Evolutionary conservation across 2,888 invertebrate genomes (phyloP).

Genomic region (Drosophila formosana): DNA sequence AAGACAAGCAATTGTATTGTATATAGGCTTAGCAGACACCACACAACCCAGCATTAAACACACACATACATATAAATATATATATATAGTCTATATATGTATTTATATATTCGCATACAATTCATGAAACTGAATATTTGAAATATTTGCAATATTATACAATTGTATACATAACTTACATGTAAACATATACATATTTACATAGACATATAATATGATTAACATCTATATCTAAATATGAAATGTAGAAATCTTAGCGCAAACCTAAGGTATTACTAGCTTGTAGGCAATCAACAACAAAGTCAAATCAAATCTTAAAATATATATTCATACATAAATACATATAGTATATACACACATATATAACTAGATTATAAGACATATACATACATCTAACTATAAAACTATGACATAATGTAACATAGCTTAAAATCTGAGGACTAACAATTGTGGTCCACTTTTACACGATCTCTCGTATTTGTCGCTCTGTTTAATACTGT

Average conservation of each 20-base stretch:
- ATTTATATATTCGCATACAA: conserved; percentile 30
- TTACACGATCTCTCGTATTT: conserved; percentile 75
- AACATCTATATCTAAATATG: conserved; percentile 33
- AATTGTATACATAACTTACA: conserved; percentile 65
- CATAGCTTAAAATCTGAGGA: conserved; percentile 68
- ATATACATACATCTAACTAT: conserved; percentile 19
- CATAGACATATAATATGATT: conserved; percentile 32
- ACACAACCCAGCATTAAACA: background rate
- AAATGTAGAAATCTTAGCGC: conserved; percentile 73
- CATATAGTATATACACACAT: conserved; percentile 27
- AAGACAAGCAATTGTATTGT: conserved; percentile 76
- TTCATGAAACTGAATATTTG: conserved; percentile 65
- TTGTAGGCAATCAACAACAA: conserved; percentile 77
- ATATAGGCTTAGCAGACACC: conserved; percentile 47
- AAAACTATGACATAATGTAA: conserved; percentile 50
- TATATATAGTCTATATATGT: conserved; percentile 21
- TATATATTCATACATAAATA: conserved; percentile 32
- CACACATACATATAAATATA: conserved; percentile 5
- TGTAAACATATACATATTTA: conserved; percentile 46
- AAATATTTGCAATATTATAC: conserved; percentile 74
- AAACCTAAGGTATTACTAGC: conserved; percentile 82
- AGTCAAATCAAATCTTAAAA: conserved; percentile 70
- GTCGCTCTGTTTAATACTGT: conserved; percentile 63
- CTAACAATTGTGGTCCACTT: conserved; percentile 51
- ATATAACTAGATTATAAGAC: conserved; percentile 14